Conservation (phyloP, 1,140 invertebrate species). For the Drosophila equinoxialis region DNA sequence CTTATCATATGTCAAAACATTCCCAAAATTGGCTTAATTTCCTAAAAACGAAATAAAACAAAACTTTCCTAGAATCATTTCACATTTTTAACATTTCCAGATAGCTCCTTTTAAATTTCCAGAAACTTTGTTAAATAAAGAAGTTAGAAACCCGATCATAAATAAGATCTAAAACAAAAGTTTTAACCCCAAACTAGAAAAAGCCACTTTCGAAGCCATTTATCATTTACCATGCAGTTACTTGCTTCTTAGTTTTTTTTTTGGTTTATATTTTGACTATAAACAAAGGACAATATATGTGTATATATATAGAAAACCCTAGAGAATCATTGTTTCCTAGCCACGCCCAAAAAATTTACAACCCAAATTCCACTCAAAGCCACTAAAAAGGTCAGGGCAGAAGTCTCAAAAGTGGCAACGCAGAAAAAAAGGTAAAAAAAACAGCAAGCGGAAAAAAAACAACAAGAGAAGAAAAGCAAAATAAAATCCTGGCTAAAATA, state of each 20-base stretch:
- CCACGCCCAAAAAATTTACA: conserved; percentile 73
- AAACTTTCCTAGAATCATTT: too few relatives aligned
- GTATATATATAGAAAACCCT: conserved; percentile 36
- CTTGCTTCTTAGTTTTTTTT: background rate
- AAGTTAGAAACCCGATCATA: background rate
- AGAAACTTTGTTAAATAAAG: too few relatives aligned
- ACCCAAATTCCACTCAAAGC: conserved; percentile 24
- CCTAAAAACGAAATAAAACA: too few relatives aligned
- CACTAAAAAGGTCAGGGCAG: conserved; percentile 67
- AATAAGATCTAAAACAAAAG: conserved; percentile 1
- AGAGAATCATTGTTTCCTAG: conserved; percentile 28
- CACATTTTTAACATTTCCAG: too few relatives aligned
- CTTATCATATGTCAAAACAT: too few relatives aligned
- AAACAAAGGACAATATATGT: conserved; percentile 27
- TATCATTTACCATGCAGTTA: conserved; percentile 1
- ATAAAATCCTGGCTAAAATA: conserved; percentile 71
- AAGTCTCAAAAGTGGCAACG: conserved; percentile 45
- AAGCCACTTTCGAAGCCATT: background rate
- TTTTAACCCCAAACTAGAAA: background rate
- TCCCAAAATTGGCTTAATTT: too few relatives aligned
- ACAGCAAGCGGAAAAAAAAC: conserved; percentile 33
- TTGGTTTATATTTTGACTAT: conserved; percentile 36
- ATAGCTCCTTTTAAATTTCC: too few relatives aligned
- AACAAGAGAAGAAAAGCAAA: conserved; percentile 13
- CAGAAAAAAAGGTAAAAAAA: conserved; percentile 42